phyloP scores from a whole-genome alignment of 35 echinoderm and acorn worm genomes.

The Apostichopus californicus region DNA sequence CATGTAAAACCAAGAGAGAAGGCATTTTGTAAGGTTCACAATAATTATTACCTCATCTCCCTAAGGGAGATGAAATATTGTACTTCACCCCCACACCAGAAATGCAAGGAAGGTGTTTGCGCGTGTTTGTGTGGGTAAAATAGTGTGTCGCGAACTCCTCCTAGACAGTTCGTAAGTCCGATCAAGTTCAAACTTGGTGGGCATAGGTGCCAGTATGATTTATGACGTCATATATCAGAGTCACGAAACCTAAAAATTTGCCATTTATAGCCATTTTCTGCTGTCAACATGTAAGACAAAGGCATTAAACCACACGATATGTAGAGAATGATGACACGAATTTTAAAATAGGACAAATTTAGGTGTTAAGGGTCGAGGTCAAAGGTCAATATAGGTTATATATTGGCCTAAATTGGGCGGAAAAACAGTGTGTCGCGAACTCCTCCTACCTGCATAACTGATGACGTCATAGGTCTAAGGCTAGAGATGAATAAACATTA shows the following conservation, averaged over 20 bases:
- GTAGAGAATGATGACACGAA: too few relatives aligned
- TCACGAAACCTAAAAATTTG: neutral
- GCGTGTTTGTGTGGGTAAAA: neutral
- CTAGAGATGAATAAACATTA: too few relatives aligned
- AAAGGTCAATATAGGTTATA: too few relatives aligned
- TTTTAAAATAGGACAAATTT: too few relatives aligned
- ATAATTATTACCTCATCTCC: neutral
- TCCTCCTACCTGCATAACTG: too few relatives aligned
- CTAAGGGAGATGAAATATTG: neutral
- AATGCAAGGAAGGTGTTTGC: neutral
- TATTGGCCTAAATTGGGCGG: too few relatives aligned
- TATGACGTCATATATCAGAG: neutral
- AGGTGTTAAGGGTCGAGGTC: too few relatives aligned
- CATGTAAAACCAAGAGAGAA: neutral
- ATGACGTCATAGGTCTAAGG: too few relatives aligned
- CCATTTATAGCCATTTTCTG: neutral
- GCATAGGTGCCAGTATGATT: neutral
- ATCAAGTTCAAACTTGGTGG: too few relatives aligned
- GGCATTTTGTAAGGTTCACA: neutral
- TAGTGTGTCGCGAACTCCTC: too few relatives aligned
- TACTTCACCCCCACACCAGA: neutral
- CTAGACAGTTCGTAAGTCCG: too few relatives aligned
- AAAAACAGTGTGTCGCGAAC: too few relatives aligned
- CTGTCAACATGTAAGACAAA: neutral
- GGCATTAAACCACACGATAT: neutral